A percentile compares a stretch with the other conserved stretches of the same genome.
Evolutionary conservation across 1,140 invertebrate species (phyloP).

Genomic region (Adoxophyes honmai): DNA sequence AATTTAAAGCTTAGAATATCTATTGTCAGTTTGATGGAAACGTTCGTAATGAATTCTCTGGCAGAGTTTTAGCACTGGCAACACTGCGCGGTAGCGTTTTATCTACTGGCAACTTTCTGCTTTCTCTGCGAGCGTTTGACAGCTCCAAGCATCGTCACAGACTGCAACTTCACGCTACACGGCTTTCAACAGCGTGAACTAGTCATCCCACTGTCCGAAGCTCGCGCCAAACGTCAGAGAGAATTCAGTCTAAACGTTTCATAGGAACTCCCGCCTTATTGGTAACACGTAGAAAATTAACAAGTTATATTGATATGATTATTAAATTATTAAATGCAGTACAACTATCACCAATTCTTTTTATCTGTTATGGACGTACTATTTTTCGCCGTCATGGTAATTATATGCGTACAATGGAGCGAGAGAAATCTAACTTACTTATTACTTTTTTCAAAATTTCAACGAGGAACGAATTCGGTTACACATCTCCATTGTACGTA

Average conservation of each 20-base stretch:
- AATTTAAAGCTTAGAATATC: conserved; percentile 21
- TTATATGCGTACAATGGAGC: background rate
- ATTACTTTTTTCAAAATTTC: too few relatives aligned
- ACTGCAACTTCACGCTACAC: too few relatives aligned
- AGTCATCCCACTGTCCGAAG: background rate
- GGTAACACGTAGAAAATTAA: conserved; percentile 11
- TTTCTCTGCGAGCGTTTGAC: conserved; percentile 34
- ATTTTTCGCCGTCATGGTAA: background rate
- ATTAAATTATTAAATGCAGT: conserved; percentile 26
- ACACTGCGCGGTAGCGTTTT: conserved; percentile 44
- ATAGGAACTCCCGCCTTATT: conserved; percentile 19
- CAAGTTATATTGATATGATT: conserved; percentile 18
- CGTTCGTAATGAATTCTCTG: conserved; percentile 18
- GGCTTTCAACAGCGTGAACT: background rate
- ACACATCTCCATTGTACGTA: background rate
- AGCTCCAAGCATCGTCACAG: background rate
- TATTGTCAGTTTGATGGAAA: conserved; percentile 23
- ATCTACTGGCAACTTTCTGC: conserved; percentile 36
- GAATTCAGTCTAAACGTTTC: conserved; percentile 6
- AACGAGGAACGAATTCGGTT: background rate
- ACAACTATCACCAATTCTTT: conserved; percentile 22
- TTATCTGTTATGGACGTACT: conserved; percentile 19
- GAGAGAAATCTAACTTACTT: too few relatives aligned
- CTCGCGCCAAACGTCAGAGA: background rate
- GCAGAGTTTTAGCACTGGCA: conserved; percentile 37